These are phyloP conservation scores for Odontothrips loti DNA, from an alignment of 2,888 invertebrate species.

Conservation along the genomic window DNA sequence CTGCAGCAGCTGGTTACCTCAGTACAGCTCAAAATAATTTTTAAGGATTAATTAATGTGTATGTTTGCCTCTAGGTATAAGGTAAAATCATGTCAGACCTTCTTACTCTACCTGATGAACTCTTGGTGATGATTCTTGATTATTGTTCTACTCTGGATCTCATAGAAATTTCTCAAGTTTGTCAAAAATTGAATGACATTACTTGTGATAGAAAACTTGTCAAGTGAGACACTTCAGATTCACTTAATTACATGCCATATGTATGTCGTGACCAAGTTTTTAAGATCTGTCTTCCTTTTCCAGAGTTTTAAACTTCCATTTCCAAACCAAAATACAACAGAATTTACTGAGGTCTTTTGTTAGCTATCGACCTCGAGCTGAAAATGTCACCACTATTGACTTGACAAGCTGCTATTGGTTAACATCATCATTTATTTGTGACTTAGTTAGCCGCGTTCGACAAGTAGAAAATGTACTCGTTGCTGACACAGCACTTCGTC, in stretches of 20 bases:
- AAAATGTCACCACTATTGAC: constrained; percentile 1
- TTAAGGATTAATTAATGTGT: background rate
- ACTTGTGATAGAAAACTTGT: background rate
- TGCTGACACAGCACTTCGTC: background rate
- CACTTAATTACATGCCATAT: background rate
- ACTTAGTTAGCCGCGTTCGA: background rate
- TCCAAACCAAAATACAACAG: background rate
- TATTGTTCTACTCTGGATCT: background rate
- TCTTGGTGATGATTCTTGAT: background rate
- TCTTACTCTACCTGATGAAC: background rate
- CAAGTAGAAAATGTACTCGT: background rate
- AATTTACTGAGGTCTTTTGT: background rate
- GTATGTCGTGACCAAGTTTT: background rate
- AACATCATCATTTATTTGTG: background rate
- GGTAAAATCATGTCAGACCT: background rate
- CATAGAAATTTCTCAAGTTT: background rate
- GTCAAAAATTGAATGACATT: background rate
- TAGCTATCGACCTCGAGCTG: background rate
- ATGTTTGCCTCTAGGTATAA: background rate
- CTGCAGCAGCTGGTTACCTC: no score
- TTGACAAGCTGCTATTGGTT: constrained; percentile 4
- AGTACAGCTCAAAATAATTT: background rate
- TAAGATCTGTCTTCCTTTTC: background rate
- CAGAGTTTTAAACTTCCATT: background rate
- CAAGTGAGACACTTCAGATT: background rate